Evolutionary conservation across 2,888 invertebrate genomes (phyloP), one percentile per base, ranked within the genome.

Genomic region (Euphydryas editha): DNA sequence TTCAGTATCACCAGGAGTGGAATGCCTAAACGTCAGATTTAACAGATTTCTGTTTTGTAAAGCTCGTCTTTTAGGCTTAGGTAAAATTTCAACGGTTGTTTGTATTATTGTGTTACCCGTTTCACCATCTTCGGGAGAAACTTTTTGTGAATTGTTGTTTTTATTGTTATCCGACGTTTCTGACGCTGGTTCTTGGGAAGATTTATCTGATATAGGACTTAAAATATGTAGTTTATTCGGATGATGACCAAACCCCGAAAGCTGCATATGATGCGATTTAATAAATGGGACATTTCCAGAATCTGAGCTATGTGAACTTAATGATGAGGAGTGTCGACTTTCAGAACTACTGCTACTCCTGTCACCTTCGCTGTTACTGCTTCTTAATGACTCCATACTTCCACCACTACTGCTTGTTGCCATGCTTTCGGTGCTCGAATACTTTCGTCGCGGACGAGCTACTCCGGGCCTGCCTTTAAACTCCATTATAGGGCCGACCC

Each of bases 141-240:
- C 95, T 80, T 96, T 96, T 81, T 96, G 96, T 0, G 96, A 96
- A 78, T 96, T 96, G 79, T 96, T 96, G 81, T 96, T 95, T 74
- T 95, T 95, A 77, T 96, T 96, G 80, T 96, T 96, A 78, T 97
- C 97, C 13, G 96, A 96, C 20, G 96, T 95, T 85, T 97, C 97
- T 8, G 96, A 96, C 20, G 95, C 96, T 17, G 96, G 97, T 80
- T 97, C 97, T 85, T 97, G 97, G 1, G 97, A 97, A 21, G 97
- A 97, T 87, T 97, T 97, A 86, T 97, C 97, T 66, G 97, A 97
- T 79, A 97, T 97, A 20, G 97, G 97, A 78, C 97, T 97, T 56
- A 97, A 93, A 81, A 97, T 97, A 86, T 97, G 97, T 75, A 97
- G 90, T 84, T 97, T 97, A 83, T 93, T 94, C 65, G 95, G 94